phyloP scores from a whole-genome alignment of 2,113 vertebrate genomes.

The Perognathus longimembris region DNA sequence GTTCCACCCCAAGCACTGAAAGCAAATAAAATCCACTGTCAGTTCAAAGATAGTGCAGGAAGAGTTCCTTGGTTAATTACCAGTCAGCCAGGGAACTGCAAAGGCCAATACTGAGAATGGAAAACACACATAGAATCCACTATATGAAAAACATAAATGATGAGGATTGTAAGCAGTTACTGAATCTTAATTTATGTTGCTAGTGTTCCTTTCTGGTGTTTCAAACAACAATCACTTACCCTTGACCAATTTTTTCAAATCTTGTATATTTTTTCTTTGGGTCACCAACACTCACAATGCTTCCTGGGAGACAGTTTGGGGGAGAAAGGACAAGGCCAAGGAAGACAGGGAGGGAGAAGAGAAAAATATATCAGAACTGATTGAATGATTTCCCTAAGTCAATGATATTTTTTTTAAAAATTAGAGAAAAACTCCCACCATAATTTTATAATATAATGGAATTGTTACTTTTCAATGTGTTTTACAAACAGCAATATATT shows the following conservation, averaged over 20 bases:
- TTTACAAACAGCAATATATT: conserved; percentile 19
- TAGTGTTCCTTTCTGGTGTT: conserved; percentile 15
- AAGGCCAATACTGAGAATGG: conserved; percentile 33
- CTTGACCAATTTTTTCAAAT: conserved; percentile 99
- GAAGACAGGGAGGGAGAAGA: conserved; percentile 33
- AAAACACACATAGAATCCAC: conserved; percentile 40
- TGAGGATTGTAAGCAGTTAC: neutral
- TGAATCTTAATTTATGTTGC: conserved; percentile 1
- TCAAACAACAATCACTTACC: conserved; percentile 89
- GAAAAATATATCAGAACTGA: too few relatives aligned
- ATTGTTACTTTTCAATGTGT: neutral
- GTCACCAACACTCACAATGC: conserved; percentile 98
- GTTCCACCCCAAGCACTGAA: too few relatives aligned
- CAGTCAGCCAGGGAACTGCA: neutral
- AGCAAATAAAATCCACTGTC: neutral
- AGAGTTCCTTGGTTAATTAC: conserved; percentile 35
- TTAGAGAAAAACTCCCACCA: neutral
- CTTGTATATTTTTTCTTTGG: conserved; percentile 99
- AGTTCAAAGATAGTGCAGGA: neutral
- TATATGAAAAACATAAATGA: conserved; percentile 33
- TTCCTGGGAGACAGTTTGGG: conserved; percentile 87
- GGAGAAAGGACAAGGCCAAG: neutral
- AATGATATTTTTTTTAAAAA: conserved; percentile 40
- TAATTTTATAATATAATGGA: neutral
- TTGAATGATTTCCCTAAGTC: neutral